phyloP scores from a whole-genome alignment of 1,140 invertebrate genomes.

The Helicoverpa armigera region DNA sequence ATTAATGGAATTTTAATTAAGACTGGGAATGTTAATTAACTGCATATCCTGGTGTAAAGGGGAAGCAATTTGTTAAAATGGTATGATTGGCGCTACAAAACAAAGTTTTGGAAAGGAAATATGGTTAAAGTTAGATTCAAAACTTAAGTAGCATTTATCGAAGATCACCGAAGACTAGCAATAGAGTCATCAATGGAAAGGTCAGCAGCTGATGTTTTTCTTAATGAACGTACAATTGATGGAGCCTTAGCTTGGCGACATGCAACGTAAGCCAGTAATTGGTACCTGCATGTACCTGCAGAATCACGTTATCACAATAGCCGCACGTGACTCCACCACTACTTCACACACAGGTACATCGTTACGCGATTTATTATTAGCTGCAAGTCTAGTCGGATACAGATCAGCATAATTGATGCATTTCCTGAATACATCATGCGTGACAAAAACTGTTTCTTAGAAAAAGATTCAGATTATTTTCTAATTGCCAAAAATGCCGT shows the following conservation, averaged over 20 bases:
- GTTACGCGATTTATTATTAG: not conserved
- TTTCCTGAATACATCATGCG: not conserved
- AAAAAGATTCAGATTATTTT: not conserved
- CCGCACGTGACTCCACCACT: constrained; percentile 3
- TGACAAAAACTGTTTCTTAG: not conserved
- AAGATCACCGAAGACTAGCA: not conserved
- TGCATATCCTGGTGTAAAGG: constrained; percentile 24
- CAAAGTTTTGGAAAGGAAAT: not conserved
- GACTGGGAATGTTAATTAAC: constrained; percentile 15
- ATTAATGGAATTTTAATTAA: not conserved
- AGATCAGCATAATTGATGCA: not conserved
- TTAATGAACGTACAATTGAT: constrained; percentile 33
- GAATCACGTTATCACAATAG: constrained; percentile 23
- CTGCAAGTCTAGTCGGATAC: not conserved
- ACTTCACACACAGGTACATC: not conserved
- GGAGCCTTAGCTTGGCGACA: constrained; percentile 1
- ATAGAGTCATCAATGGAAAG: not conserved
- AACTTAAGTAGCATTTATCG: too few relatives aligned
- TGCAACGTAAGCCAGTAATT: constrained; percentile 30
- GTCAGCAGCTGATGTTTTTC: constrained; percentile 36
- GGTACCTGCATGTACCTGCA: constrained; percentile 14
- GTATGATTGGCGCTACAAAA: not conserved
- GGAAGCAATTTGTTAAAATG: not conserved
- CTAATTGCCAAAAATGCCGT: not conserved
- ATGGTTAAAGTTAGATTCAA: too few relatives aligned